phyloP scores from a whole-genome alignment of 2,113 vertebrate genomes.

The Ammodramus savannarum region DNA sequence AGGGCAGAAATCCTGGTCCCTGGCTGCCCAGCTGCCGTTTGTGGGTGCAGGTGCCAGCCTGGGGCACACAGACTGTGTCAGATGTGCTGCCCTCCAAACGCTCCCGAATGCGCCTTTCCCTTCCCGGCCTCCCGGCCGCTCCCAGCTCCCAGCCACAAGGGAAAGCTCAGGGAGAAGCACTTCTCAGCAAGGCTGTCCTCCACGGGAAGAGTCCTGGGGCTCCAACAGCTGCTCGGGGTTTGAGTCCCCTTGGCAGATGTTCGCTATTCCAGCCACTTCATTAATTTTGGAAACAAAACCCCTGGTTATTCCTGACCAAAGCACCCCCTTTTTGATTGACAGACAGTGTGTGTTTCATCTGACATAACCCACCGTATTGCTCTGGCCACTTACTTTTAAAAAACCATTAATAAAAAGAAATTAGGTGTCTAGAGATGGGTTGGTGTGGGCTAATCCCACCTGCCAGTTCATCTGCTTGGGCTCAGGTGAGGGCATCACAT shows the following conservation, averaged over 20 bases:
- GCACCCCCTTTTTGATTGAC: constrained; percentile 68
- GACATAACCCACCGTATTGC: neutral
- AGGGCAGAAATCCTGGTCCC: neutral
- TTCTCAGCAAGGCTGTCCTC: neutral
- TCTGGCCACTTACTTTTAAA: neutral
- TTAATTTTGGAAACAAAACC: constrained; percentile 77
- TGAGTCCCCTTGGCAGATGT: constrained; percentile 76
- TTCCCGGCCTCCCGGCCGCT: neutral
- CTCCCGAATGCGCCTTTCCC: neutral
- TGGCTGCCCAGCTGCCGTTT: accelerated
- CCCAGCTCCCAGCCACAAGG: neutral
- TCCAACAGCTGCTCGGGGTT: constrained; percentile 75
- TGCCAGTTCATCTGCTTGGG: neutral
- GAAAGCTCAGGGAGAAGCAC: neutral
- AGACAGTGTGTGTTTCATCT: constrained; percentile 67
- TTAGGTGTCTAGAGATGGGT: neutral
- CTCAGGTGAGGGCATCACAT: neutral
- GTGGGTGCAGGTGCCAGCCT: neutral
- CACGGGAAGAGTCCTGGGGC: constrained; percentile 34
- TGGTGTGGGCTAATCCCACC: neutral
- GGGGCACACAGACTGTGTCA: accelerated
- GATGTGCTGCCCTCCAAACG: neutral
- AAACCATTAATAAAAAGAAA: neutral
- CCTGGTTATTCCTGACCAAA: constrained; percentile 66
- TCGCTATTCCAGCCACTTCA: constrained; percentile 73